Conservation (phyloP, 2,113 vertebrate genomes). For the Xerus inauris region DNA sequence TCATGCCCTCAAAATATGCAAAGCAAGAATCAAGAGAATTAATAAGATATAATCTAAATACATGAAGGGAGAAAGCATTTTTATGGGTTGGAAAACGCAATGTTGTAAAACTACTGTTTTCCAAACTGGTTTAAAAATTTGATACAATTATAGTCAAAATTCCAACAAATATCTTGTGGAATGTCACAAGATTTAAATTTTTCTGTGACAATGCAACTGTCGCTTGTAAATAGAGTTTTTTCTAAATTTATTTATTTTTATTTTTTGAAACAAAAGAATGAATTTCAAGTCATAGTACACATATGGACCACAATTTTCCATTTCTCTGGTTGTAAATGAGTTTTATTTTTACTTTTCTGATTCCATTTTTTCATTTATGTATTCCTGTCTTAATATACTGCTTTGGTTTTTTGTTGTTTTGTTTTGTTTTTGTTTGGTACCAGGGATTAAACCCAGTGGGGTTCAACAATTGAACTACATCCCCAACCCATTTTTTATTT, state of each 20-base stretch:
- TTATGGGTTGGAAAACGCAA: background rate
- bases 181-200: background rate
- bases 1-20: slow-evolving; percentile 27
- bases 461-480: too few relatives aligned
- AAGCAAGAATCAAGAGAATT: background rate
- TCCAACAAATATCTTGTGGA: background rate
- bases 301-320: too few relatives aligned
- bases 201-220: background rate
- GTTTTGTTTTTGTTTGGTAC: too few relatives aligned
- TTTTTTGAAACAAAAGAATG: too few relatives aligned
- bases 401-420: too few relatives aligned
- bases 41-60: background rate
- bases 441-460: too few relatives aligned
- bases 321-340: too few relatives aligned
- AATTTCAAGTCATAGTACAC: too few relatives aligned
- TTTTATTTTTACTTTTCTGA: background rate
- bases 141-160: background rate
- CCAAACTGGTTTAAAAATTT: background rate
- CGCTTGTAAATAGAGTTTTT: background rate
- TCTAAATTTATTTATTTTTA: background rate
- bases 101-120: background rate
- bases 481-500: too few relatives aligned
- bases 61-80: background rate
- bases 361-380: background rate
- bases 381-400: background rate